Evolutionary conservation across 2,797 vertebrate species (phyloP).

Genomic region (Eulemur coronatus): DNA sequence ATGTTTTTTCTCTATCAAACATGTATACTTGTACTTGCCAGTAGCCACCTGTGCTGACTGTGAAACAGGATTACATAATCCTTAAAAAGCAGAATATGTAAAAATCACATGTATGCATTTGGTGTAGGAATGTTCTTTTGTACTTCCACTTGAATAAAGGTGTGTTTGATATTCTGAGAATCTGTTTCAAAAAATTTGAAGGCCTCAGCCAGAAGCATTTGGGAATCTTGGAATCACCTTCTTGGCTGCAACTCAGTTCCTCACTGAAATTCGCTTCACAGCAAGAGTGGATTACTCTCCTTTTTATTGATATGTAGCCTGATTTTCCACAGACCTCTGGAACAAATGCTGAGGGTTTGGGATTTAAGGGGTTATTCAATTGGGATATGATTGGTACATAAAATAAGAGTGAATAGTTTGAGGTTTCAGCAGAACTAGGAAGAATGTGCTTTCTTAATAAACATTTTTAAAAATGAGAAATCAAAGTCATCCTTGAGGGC

Average conservation of each 20-base stretch:
- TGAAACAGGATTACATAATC: constrained; percentile 54
- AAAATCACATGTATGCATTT: constrained; percentile 69
- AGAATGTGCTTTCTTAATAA: background rate
- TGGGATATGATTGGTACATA: background rate
- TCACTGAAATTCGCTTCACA: constrained; percentile 15
- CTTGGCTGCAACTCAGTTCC: background rate
- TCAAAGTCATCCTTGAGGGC: background rate
- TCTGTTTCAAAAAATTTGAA: constrained; percentile 63
- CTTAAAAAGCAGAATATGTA: constrained; percentile 63
- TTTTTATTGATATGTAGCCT: background rate
- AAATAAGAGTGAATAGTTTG: constrained; percentile 13
- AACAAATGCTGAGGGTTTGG: background rate
- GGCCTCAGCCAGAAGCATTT: constrained; percentile 18
- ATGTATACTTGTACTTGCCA: constrained; percentile 51
- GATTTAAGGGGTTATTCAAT: constrained; percentile 5
- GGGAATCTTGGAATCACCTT: constrained; percentile 15
- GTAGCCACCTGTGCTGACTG: constrained; percentile 43
- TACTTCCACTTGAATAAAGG: constrained; percentile 75
- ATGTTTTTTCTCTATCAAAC: constrained; percentile 47
- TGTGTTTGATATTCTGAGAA: constrained; percentile 66
- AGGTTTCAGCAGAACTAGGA: constrained; percentile 10
- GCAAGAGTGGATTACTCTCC: background rate
- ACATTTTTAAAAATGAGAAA: background rate
- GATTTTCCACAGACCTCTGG: background rate
- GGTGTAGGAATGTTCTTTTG: constrained; percentile 75